Conservation (phyloP, 1,140 invertebrate genomes). For the Zaprionus africanus region DNA sequence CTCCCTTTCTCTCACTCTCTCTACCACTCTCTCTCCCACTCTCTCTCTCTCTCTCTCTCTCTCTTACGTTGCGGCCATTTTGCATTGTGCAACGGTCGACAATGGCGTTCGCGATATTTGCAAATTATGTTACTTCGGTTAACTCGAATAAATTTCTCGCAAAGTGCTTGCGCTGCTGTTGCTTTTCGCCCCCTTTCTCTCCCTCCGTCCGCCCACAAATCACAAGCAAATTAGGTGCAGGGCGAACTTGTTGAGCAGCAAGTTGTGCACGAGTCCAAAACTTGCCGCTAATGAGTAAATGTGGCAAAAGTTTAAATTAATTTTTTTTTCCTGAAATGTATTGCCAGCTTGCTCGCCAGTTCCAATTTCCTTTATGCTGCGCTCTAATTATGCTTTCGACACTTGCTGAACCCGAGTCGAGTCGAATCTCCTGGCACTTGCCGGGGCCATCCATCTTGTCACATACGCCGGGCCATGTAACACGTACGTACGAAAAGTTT, state of each 20-base stretch:
- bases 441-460: conserved; percentile 14
- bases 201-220: conserved; percentile 57
- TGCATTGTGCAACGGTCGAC: conserved; percentile 52
- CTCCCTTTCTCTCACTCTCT: background rate
- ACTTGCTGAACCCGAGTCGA: conserved; percentile 39
- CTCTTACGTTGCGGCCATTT: conserved; percentile 47
- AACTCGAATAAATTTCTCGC: conserved; percentile 73
- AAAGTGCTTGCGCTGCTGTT: conserved; percentile 26
- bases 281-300: conserved; percentile 79
- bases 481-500: conserved; percentile 19
- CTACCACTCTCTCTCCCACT: background rate
- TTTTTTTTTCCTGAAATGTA: conserved; percentile 60
- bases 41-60: conserved; percentile 1
- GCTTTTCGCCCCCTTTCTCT: background rate
- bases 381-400: conserved; percentile 64
- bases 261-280: conserved; percentile 51
- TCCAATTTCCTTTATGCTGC: conserved; percentile 58
- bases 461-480: conserved; percentile 4
- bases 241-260: conserved; percentile 74
- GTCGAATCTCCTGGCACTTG: background rate
- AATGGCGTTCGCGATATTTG: conserved; percentile 54
- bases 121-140: conserved; percentile 77
- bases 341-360: conserved; percentile 39
- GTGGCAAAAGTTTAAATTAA: conserved; percentile 81
- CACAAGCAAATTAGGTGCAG: conserved; percentile 73